These are phyloP conservation scores for Paelopatides confundens DNA, from an alignment of 53 echinoderm and acorn worm genomes.

Conservation along the genomic window DNA sequence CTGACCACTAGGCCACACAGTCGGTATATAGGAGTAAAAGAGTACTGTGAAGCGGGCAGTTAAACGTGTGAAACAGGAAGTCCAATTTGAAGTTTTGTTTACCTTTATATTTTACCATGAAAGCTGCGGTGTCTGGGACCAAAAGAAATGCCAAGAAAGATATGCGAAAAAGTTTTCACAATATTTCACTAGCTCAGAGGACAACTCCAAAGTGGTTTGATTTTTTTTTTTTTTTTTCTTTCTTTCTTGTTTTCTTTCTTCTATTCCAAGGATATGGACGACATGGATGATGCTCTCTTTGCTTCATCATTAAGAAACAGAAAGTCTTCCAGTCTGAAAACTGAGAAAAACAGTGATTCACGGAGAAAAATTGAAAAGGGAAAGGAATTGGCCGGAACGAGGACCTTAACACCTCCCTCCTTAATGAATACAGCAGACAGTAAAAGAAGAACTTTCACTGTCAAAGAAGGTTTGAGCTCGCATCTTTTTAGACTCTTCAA, in stretches of 20 bases:
- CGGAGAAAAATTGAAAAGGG: neutral
- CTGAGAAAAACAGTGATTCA: neutral
- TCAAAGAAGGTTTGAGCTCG: conserved; percentile 27
- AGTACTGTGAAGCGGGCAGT: too few species aligned
- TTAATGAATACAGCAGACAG: conserved; percentile 14
- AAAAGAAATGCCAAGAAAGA: too few species aligned
- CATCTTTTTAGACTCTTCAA: neutral
- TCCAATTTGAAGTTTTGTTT: neutral
- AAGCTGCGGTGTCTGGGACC: too few species aligned
- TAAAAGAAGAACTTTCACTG: conserved; percentile 26
- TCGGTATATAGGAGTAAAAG: too few species aligned
- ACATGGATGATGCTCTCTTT: conserved; percentile 94
- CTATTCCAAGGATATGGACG: conserved; percentile 83
- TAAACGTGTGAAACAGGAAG: too few species aligned
- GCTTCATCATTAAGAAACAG: conserved; percentile 74
- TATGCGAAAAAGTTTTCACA: too few species aligned
- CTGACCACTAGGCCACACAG: too few species aligned
- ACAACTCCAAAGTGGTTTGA: too few species aligned
- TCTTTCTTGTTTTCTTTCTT: neutral
- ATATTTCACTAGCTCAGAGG: too few species aligned
- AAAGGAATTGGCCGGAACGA: conserved; percentile 2
- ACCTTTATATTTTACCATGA: too few species aligned
- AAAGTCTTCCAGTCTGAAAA: conserved; percentile 48
- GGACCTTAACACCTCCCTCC: conserved; percentile 11
- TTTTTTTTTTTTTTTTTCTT: neutral